Evolutionary conservation across 2,888 invertebrate species (phyloP), one percentile per base, ranked within the genome.

Genomic region (Glaucopsyche alexis): DNA sequence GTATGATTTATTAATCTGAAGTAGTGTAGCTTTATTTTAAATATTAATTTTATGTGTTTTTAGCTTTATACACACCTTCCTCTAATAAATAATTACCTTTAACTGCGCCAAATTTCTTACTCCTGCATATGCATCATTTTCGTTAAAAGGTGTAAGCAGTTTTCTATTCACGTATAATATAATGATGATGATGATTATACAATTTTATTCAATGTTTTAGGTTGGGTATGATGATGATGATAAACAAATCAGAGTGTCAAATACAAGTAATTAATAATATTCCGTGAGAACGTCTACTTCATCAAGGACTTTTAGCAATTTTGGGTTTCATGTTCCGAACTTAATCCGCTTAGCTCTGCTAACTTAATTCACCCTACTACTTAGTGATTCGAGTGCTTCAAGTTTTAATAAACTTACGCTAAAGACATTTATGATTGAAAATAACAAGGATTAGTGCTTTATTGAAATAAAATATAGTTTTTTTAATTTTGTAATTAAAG

Each of bases 281-380:
- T 47, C 47, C 69, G 69, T 69, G 69, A 69, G 45, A 69, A 69
- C 14, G 29, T 29, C 14, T 29, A 47, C 69, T 69, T 29, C 47
- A 29, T 69, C 69, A 69, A 16, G 14, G 47, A 69, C 49, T 69
- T 67, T 60, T 42, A 49, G 47, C 49, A 47, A 69, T 47, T 47
- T 69, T 19, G 47, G 69, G 47, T 49, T 69, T 29, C 45, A 69
- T 69, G 69, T 69, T 11, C 49, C 47, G 19, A 69, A 69, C 69
- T 47, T 69, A 69, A 69, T 69, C 69, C 69, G 69, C 69, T 69
- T 49, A 69, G 14, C 16, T 47, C 14, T 29, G 19, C 11, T 7
- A 69, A 69, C 47, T 47, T 69, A 69, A 69, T 69, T 47, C n/a
- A 49, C 69, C 69, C 47, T 13, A 65, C 40, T 60, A 29, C 60